Base-by-base conservation (phyloP, 1,140 invertebrate species). In the Gyrodactylus salaris region DNA sequence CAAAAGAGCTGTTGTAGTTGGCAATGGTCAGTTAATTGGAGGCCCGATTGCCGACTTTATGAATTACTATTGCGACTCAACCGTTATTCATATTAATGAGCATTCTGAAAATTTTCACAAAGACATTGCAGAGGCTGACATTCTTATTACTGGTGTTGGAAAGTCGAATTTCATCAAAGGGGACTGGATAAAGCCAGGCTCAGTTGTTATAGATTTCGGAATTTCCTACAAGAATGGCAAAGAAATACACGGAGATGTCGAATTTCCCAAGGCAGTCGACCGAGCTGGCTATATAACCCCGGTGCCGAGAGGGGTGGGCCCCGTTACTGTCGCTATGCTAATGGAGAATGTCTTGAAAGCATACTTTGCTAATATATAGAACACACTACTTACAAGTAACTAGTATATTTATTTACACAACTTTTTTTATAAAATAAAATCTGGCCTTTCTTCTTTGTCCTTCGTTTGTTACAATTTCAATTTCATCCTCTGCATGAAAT, bases 121-220 rank as follows among this genome's bases (percentile, higher is more conserved):
- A 80, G 84, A 88, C 80, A 77, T 79, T 74, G 72, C 76, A 74
- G 75, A 80, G 74, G 94, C 92, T 22, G 95, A 99, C 80, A 95
- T 99, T 78, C 80, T 99, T 70, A 89, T 99, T 2, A 93, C 95
- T 1, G 95, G 86, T 0, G 91, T 97, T 76, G 95, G 95, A 0
- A 84, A 86, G 77, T 83, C 91, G 2, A 85, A 92, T 80, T 84
- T 96, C 82, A 91, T 99, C 0, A 89, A 89, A 80, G 89, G 87
- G 0, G 87, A 87, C 71, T 98, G 94, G 94, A 87, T 99, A 68
- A 98, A 98, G 82, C 89, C 89, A 0, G 92, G 93, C 22, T 92
- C 93, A 69, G 87, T 98, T 26, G 93, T 99, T n/a, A 96, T 99
- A 76, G 95, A 99, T 80, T 99, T 94, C 83, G 95, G 95, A 68